These are phyloP conservation scores for Microcebus tavaratra DNA, from an alignment of 2,113 vertebrate genomes.

Conservation along the genomic window DNA sequence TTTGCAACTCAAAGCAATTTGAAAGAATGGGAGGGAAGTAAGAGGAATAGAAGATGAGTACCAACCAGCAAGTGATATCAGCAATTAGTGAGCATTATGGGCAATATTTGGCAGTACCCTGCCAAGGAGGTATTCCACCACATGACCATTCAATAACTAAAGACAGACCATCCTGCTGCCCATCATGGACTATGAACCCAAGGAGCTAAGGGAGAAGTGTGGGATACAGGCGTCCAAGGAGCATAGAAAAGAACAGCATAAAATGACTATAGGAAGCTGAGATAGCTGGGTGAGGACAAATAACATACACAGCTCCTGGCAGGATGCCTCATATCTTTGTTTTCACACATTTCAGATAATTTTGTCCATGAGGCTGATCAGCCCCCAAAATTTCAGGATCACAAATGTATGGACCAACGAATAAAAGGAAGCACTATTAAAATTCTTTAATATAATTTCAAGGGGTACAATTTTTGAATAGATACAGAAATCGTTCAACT, in stretches of 20 bases:
- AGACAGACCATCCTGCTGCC: not conserved
- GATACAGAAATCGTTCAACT: not conserved
- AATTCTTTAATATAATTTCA: not conserved
- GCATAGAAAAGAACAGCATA: not conserved
- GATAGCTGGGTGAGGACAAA: not conserved
- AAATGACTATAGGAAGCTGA: not conserved
- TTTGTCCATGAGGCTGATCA: not conserved
- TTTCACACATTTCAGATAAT: not conserved
- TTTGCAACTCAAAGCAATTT: not conserved
- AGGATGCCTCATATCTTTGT: not conserved
- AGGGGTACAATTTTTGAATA: not conserved
- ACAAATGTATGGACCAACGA: not conserved
- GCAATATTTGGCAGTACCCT: not conserved
- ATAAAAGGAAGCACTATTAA: not conserved
- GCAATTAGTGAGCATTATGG: not conserved
- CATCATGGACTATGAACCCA: not conserved
- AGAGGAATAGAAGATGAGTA: not conserved
- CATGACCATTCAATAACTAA: not conserved
- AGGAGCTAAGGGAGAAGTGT: not conserved
- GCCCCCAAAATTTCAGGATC: not conserved
- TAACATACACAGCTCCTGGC: not conserved
- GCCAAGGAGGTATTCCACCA: not conserved
- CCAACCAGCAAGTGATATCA: not conserved
- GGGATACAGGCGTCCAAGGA: not conserved
- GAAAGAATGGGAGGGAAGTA: not conserved